Percentiles rank a stretch among this genome's conserved stretches.
Evolutionary conservation across 2,888 invertebrate species (phyloP).

Genomic region (Sesamia inferens): DNA sequence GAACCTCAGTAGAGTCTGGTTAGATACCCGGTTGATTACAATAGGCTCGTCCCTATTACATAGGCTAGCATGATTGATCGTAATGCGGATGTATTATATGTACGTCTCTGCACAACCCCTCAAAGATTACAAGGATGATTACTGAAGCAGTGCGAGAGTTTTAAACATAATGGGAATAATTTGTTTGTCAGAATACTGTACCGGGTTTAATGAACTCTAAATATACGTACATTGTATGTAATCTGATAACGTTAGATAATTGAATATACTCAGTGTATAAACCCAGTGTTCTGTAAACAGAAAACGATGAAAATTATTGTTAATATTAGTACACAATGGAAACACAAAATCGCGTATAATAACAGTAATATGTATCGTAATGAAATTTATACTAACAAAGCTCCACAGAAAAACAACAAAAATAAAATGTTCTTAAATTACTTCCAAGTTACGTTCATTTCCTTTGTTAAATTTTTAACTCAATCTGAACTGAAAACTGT

Average conservation of each 20-base stretch:
- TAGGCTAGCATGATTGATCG: neutral
- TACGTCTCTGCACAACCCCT: neutral
- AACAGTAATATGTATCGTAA: too few relatives aligned
- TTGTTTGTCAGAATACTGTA: neutral
- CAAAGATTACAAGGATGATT: neutral
- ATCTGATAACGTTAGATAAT: slow-evolving; percentile 6
- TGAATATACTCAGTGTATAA: neutral
- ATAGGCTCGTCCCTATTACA: too few relatives aligned
- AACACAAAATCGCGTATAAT: neutral
- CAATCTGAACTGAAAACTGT: too few relatives aligned
- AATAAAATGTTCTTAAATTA: too few relatives aligned
- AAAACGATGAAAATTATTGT: slow-evolving; percentile 3
- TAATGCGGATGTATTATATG: neutral
- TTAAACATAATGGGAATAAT: neutral
- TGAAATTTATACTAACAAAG: too few relatives aligned
- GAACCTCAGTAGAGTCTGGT: neutral
- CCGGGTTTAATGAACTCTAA: neutral
- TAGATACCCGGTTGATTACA: neutral
- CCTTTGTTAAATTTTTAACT: too few relatives aligned
- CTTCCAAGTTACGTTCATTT: too few relatives aligned
- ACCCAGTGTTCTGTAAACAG: neutral
- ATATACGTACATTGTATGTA: neutral
- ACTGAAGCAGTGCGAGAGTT: neutral
- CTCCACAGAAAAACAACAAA: too few relatives aligned
- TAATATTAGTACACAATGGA: neutral